Base-by-base conservation (phyloP, 2,888 invertebrate genomes). In the Microctonus aethiopoides region DNA sequence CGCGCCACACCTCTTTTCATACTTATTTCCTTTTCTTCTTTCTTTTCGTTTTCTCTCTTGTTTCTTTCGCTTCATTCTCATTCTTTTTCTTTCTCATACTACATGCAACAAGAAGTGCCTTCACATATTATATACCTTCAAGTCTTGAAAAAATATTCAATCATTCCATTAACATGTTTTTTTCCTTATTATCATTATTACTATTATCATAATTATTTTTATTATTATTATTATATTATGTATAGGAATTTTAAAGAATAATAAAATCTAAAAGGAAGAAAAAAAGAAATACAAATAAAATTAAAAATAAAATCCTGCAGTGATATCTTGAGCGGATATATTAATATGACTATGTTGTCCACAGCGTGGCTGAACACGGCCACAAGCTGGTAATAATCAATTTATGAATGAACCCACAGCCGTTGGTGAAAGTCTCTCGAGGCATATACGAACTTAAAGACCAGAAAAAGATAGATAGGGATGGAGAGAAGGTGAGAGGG, bases 1-100 rank as follows among this genome's bases (percentile, higher is more conserved):
- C 54, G 63, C 80, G 82, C 83, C 83, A 83, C 83, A 83, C 83
- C 83, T 83, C 82, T 83, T 83, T 82, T 81, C 83, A 59, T 65
- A 36, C 80, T 80, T 80, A 79, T 77, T 81, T 65, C 60, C 51
- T 65, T 51, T 65, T 65, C 65, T 46, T 36, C 62, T 56, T 36
- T 51, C 57, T 34, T 83, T 83, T 82, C 81, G 81, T 22, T 79
- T 80, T 80, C 79, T 77, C 80, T 64, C 52, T 39, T 54, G 39
- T 56, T 60, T 57, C 34, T 61, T 60, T 29, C 32, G 54, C 9
- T n/a, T 59, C 32, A 46, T 32, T 61, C 52, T 16, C 36, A 26
- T 26, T 60, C 60, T 65, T 60, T 52, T 65, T 52, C 64, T 59
- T 59, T 59, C 36, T 32, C 39, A 39, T 39, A 26, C 32, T 57